Base-by-base conservation (phyloP, 1,140 invertebrate genomes). In the Drosophila leontia region DNA sequence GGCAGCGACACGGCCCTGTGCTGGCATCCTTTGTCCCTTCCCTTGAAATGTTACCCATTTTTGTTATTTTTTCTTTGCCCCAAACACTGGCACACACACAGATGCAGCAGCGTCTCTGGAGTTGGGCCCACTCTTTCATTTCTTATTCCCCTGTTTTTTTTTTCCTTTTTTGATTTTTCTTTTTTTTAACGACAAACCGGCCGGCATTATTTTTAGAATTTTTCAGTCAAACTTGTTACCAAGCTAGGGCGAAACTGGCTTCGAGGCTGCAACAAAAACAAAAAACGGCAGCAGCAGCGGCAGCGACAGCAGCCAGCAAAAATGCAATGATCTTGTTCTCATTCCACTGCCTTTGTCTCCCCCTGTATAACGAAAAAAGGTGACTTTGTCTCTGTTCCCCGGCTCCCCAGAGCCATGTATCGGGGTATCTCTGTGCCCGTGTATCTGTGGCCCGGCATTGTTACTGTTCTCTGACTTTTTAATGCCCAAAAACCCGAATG, bases 181-280 rank as follows among this genome's bases (percentile, higher is more conserved):
- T 64, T 86, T 69, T 80, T 67, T 71, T 75, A 90, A 81, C 85
- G 78, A 90, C 81, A 85, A 90, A 90, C 85, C 85, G 78, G 81
- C 85, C 81, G 85, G 85, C 70, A 76, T 90, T 90, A 90, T 90
- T 90, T 90, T 90, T 90, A 90, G 85, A 90, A 88, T 85, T 81
- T 85, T 84, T 90, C 78, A 88, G 80, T 71, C 62, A 90, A 90
- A 84, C 85, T 84, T 90, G 85, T 90, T 90, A 85, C 85, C 71
- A 68, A 51, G 72, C 74, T 75, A 55, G 72, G 78, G 85, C 68
- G 68, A 81, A 87, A 88, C 84, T 69, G 75, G 85, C 85, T 79
- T 71, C 58, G 51, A 70, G 80, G 62, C 80, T 65, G 71, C 69
- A 63, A 41, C 44, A 74, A 47, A 50, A 72, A 68, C 32, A 59